These are phyloP conservation scores for Leptoclinus maculatus DNA, from an alignment of 2,797 vertebrate species.

Conservation along the genomic window DNA sequence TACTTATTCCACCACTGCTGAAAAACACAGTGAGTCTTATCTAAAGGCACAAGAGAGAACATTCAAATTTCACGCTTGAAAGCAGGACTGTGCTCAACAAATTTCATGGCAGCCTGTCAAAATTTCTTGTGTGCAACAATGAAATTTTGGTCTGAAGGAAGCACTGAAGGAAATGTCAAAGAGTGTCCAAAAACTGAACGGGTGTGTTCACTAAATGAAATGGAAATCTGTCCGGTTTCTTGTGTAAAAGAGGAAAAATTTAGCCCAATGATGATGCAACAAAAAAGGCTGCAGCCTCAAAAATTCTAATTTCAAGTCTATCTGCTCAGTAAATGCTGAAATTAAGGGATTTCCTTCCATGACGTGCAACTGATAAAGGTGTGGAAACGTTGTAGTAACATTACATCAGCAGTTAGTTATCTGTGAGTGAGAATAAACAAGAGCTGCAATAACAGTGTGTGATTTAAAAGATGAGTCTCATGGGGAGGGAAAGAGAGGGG, in stretches of 20 bases:
- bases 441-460: neutral
- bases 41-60: neutral
- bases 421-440: neutral
- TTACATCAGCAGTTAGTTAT: neutral
- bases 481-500: constrained; percentile 2
- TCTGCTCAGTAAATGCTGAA: too few species aligned
- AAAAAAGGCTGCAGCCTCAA: too few species aligned
- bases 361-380: neutral
- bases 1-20: too few species aligned
- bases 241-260: neutral
- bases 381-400: neutral
- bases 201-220: neutral
- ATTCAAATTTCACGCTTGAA: neutral
- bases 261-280: too few species aligned
- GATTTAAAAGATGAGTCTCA: constrained; percentile 1
- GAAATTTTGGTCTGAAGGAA: neutral
- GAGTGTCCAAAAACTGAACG: neutral
- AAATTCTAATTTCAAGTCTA: neutral
- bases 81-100: neutral
- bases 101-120: neutral
- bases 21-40: too few species aligned
- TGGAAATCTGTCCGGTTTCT: neutral
- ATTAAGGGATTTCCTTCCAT: too few species aligned
- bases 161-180: neutral
- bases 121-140: neutral